Conservation (phyloP, 2,113 vertebrate genomes). For the Chauna torquata region DNA sequence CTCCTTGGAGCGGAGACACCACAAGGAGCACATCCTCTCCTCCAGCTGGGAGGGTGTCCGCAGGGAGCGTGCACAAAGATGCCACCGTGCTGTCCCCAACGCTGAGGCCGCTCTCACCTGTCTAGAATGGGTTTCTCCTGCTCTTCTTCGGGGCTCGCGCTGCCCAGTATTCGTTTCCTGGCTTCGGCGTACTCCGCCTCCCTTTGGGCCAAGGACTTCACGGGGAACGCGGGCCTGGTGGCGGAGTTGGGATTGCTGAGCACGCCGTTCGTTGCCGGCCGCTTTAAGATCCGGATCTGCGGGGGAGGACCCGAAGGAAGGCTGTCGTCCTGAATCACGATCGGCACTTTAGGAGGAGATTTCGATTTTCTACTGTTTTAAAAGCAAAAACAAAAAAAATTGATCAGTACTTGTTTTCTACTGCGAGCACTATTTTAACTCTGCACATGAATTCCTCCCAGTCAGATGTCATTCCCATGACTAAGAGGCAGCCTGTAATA, state of each 20-base stretch:
- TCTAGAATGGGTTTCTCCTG: constrained; percentile 91
- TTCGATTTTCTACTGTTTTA: constrained; percentile 83
- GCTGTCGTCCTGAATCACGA: constrained; percentile 95
- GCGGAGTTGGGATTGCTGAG: constrained; percentile 79
- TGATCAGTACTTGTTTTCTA: neutral
- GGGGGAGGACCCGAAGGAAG: constrained; percentile 88
- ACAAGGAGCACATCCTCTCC: fast-evolving
- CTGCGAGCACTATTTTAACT: fast-evolving
- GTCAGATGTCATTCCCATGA: neutral
- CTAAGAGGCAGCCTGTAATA: neutral
- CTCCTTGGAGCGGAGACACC: no score
- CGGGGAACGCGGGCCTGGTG: constrained; percentile 85
- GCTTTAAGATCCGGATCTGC: constrained; percentile 96
- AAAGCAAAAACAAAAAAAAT: neutral
- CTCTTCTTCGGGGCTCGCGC: constrained; percentile 91
- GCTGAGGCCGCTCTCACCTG: constrained; percentile 64
- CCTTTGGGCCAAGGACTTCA: constrained; percentile 93
- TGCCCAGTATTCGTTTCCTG: constrained; percentile 93
- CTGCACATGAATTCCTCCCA: fast-evolving
- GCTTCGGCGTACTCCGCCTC: constrained; percentile 97
- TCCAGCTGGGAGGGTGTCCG: fast-evolving
- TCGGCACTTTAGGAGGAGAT: constrained; percentile 86
- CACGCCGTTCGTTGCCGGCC: constrained; percentile 91
- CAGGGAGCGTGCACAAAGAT: fast-evolving
- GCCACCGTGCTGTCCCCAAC: neutral